Evolutionary conservation across 2,888 invertebrate genomes (phyloP).

Genomic region (Zaprionus obscuricornis): DNA sequence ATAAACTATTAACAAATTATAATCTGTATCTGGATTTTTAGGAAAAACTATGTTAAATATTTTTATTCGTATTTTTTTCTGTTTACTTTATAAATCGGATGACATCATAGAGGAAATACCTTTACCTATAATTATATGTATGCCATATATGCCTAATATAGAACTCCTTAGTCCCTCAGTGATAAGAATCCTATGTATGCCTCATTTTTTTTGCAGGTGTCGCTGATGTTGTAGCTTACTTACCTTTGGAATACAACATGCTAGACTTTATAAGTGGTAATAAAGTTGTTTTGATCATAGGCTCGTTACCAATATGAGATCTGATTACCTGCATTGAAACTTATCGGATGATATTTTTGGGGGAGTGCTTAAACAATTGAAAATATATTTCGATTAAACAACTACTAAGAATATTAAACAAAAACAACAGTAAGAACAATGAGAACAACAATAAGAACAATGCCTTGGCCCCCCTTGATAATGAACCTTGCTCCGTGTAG

Average conservation of each 20-base stretch:
- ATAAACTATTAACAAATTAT: no score
- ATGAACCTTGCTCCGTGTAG: slow-evolving; percentile 55
- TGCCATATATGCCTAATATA: not conserved
- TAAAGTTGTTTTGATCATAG: slow-evolving; percentile 14
- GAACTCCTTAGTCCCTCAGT: not conserved
- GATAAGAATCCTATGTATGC: slow-evolving; percentile 12
- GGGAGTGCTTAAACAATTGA: not conserved
- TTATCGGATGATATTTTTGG: no score
- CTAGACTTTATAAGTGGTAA: slow-evolving; percentile 14
- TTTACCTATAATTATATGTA: no score
- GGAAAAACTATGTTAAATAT: no score
- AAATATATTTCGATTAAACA: slow-evolving; percentile 4
- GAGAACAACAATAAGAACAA: slow-evolving; percentile 3
- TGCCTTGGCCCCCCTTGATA: slow-evolving; percentile 42
- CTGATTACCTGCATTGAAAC: no score
- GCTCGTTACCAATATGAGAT: not conserved
- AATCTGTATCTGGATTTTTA: no score
- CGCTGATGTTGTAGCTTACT: slow-evolving; percentile 7
- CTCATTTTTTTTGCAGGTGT: slow-evolving; percentile 28
- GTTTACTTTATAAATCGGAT: no score
- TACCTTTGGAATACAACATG: slow-evolving; percentile 27
- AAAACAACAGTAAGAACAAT: not conserved
- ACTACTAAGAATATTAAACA: not conserved
- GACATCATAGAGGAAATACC: not conserved
- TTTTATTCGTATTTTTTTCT: no score